Percentiles rank a stretch among this genome's conserved stretches.
These are phyloP conservation scores for Lepeophtheirus nordmannii DNA, from an alignment of 2,888 invertebrate species.

Conservation along the genomic window DNA sequence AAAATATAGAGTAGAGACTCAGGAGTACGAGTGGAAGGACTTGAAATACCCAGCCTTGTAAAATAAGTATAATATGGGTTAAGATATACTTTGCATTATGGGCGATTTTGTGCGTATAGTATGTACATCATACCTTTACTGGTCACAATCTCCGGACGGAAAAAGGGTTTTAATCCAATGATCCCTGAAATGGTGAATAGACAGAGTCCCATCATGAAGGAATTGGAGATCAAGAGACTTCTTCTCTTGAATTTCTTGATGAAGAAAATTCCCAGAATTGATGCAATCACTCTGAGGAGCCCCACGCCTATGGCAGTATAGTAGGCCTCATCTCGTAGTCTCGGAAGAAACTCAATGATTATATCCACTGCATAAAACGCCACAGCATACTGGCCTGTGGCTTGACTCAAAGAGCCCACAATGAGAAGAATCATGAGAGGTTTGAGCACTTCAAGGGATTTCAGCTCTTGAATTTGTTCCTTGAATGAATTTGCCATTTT, in stretches of 20 bases:
- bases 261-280: not conserved
- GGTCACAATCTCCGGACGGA: not conserved
- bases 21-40: not conserved
- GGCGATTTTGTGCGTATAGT: not conserved
- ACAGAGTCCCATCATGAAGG: constrained; percentile 5
- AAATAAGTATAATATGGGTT: not conserved
- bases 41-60: not conserved
- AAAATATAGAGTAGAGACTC: not conserved
- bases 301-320: not conserved
- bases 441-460: not conserved
- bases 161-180: not conserved
- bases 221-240: not conserved
- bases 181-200: not conserved
- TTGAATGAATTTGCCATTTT: not conserved
- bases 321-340: not conserved
- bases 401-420: not conserved
- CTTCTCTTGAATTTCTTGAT: not conserved
- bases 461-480: not conserved
- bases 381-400: not conserved
- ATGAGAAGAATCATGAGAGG: not conserved
- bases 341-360: constrained; percentile 1
- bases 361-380: constrained; percentile 10
- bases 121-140: not conserved
- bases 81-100: not conserved
- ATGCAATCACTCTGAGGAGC: not conserved